Base-by-base conservation (phyloP, 1,140 invertebrate genomes). In the Whitmania pigra region DNA sequence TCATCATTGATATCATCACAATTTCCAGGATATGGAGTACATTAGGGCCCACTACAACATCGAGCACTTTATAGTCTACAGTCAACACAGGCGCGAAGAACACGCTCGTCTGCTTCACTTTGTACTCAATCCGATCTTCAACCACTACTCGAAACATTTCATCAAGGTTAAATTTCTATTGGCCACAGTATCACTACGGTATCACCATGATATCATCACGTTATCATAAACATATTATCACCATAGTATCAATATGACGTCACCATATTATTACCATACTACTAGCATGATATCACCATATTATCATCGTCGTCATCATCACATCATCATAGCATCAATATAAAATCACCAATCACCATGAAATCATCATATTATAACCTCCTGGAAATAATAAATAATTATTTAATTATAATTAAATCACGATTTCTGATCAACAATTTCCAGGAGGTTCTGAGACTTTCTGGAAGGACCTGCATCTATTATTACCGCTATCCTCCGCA, bases 81-180 rank as follows among this genome's bases (percentile, higher is more conserved):
- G 80, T 74, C 80, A 83, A 73, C 82, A 85, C 73, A 72, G 74
- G 57, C 72, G 77, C 40, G 77, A 80, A n/a, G 81, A 81, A n/a
- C 84, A 86, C 75, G 84, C 77, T 5, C 78, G 82, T 63, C 76
- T 87, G 0, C 76, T 85, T 71, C 84, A 86, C 74, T 83, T 86
- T 75, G 79, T 83, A 27, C 70, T 87, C 4, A 83, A 84, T 68
- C 87, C 87, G 18, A 83, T 86, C 20, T 86, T 88, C 75, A 81
- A 83, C 49, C 81, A 82, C 40, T 82, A 86, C 72, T 80, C 83
- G 0, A 85, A 84, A 73, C 84, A 84, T 79, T 87, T 86, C 73
- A 77, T 88, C 69, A 83, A 85, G 77, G 81, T 81, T 72, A 54
- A 72, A 73, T 18, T 53, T 53, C 15, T 72, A 11, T 20, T 25